Base-by-base conservation (phyloP, 2,888 invertebrate species). In the Netelia virgata region DNA sequence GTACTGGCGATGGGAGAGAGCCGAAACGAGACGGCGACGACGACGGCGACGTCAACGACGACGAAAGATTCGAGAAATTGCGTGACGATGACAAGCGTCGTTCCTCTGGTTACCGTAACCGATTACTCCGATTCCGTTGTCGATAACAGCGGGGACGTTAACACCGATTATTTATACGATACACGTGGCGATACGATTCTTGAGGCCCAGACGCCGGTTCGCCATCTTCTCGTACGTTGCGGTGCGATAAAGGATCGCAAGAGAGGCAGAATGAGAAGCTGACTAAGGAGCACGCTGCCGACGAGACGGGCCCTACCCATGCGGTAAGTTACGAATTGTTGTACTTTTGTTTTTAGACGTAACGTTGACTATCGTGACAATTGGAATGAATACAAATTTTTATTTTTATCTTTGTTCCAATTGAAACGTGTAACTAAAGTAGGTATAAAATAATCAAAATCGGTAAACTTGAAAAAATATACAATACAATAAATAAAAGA, bases 251-350 rank as follows among this genome's bases (percentile, higher is more conserved):
- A 87, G 72, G 86, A 90, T 53, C 85, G 87, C 43, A 90, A 87
- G 73, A 89, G 82, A 80, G 88, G 87, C 59, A 88, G 81, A 81
- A 85, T 87, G 87, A 83, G 90, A 79, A 90, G 90, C 86, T 91
- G 91, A 90, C 87, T 87, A 85, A 84, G 87, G 68, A 76, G 72
- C 57, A 83, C 83, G 61, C 74, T 86, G 74, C 84, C 86, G 73
- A 74, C 83, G 5, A 73, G 82, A 77, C 84, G 79, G 87, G 63
- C 85, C 85, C 84, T 80, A 70, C 85, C 89, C 63, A 89, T 90
- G 89, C 89, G 91, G 91, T 91, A 68, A 88, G 90, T 87, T 14
- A 10, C 3, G 6, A 16, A 57, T 23, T 1, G 36, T n/a, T 11
- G 5, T 61, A 47, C 16, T 11, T 28, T 64, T 47, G 28, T 18